phyloP scores from a whole-genome alignment of 1,140 invertebrate species.

The Scaptomyza pallida region DNA sequence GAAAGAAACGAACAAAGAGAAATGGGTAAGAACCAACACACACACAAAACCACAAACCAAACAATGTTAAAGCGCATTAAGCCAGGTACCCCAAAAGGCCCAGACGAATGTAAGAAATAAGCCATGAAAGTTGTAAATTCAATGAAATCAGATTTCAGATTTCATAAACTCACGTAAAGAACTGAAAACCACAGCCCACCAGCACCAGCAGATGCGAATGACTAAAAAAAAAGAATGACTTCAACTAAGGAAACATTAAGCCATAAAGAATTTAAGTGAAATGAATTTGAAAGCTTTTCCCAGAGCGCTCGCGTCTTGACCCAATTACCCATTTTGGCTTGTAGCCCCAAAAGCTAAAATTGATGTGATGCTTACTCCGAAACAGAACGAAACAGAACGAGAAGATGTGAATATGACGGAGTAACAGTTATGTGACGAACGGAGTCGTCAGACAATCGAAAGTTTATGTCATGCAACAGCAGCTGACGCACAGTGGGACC shows the following conservation, averaged over 20 bases:
- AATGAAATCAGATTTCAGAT: conserved; percentile 44
- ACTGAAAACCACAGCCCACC: conserved; percentile 28
- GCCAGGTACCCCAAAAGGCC: conserved; percentile 28
- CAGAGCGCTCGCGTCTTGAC: conserved; percentile 59
- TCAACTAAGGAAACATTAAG: conserved; percentile 54
- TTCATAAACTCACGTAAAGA: conserved; percentile 71
- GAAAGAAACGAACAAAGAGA: conserved; percentile 32
- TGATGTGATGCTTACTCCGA: conserved; percentile 35
- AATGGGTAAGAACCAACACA: conserved; percentile 29
- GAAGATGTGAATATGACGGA: conserved; percentile 29
- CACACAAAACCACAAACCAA: conserved; percentile 19
- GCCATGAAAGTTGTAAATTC: conserved; percentile 74
- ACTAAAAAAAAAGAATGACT: conserved; percentile 63
- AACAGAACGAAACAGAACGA: conserved; percentile 47
- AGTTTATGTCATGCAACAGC: conserved; percentile 80
- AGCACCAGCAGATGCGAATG: conserved; percentile 28
- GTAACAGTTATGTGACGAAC: conserved; percentile 77
- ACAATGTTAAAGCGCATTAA: conserved; percentile 66
- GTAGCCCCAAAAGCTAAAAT: conserved; percentile 21
- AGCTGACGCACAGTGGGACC: conserved; percentile 31
- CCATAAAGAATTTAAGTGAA: conserved; percentile 76
- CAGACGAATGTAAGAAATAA: conserved; percentile 48
- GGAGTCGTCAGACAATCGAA: conserved; percentile 76
- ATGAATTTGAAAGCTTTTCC: conserved; percentile 76
- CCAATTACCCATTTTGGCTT: conserved; percentile 76